These are phyloP conservation scores for Haliaeetus leucogaster DNA, from an alignment of 2,113 vertebrate species.

Conservation along the genomic window DNA sequence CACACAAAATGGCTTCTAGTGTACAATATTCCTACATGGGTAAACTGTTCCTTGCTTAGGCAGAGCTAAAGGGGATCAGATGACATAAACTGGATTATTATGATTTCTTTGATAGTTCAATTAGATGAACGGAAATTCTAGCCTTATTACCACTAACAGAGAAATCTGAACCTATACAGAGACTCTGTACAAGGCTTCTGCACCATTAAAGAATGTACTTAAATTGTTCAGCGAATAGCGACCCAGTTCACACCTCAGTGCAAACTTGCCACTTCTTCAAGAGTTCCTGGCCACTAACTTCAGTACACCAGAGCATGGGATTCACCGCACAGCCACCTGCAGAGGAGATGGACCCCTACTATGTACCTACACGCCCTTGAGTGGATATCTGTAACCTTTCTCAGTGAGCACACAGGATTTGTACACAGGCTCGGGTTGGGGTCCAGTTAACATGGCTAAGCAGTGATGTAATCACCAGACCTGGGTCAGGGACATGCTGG, in stretches of 20 bases:
- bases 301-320: background rate
- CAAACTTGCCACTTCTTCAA: background rate
- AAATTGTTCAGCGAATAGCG: fast-evolving
- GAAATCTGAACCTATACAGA: background rate
- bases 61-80: background rate
- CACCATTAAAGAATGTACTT: background rate
- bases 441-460: background rate
- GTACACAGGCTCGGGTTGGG: background rate
- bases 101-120: background rate
- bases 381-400: background rate
- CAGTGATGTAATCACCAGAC: background rate
- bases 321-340: background rate
- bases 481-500: background rate
- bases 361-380: background rate
- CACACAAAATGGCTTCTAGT: background rate
- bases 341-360: background rate
- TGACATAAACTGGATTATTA: background rate
- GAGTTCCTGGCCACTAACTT: background rate
- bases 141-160: background rate
- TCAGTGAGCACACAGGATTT: background rate
- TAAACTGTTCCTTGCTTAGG: background rate
- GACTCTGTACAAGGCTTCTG: background rate
- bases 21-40: background rate
- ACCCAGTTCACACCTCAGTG: background rate
- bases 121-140: background rate